Conservation (phyloP, 2,113 vertebrate genomes). For the Oryzias melastigma region DNA sequence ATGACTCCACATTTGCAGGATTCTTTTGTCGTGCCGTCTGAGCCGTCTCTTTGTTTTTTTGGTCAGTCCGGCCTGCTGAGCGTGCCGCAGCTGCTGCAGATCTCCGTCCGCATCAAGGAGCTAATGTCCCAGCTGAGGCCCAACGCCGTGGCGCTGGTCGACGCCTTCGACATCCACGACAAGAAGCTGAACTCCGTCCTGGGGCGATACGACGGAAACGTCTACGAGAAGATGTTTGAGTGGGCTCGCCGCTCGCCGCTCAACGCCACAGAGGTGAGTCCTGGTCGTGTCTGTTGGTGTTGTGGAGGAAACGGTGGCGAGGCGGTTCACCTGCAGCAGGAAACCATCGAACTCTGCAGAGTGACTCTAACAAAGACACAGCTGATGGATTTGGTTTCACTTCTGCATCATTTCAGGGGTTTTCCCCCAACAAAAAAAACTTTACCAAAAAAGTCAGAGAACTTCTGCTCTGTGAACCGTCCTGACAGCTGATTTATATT, state of each 20-base stretch:
- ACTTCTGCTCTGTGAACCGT: too few relatives aligned
- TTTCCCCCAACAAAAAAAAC: too few relatives aligned
- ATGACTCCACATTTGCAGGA: too few relatives aligned
- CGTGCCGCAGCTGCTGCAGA: conserved; percentile 80
- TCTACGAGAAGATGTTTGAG: conserved; percentile 95
- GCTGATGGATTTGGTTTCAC: too few relatives aligned
- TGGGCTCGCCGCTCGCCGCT: conserved; percentile 93
- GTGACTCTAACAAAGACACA: too few relatives aligned
- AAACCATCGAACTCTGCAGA: too few relatives aligned
- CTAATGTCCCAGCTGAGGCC: conserved; percentile 84
- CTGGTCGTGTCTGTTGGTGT: too few relatives aligned
- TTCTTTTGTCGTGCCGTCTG: neutral
- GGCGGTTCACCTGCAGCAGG: too few relatives aligned
- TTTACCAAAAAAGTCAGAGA: too few relatives aligned
- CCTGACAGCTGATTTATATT: too few relatives aligned
- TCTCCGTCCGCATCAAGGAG: conserved; percentile 83
- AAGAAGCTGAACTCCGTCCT: conserved; percentile 85
- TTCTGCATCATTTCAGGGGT: too few relatives aligned
- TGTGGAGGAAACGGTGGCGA: too few relatives aligned
- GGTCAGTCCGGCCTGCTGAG: conserved; percentile 84
- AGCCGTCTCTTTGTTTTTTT: neutral
- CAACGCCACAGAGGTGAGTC: conserved; percentile 87
- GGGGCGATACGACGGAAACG: conserved; percentile 94
- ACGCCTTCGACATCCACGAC: conserved; percentile 89
- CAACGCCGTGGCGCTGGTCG: conserved; percentile 88